Evolutionary conservation across 1,140 invertebrate genomes (phyloP), one percentile per base, ranked within the genome.

Genomic region (Elymnias hypermnestra): DNA sequence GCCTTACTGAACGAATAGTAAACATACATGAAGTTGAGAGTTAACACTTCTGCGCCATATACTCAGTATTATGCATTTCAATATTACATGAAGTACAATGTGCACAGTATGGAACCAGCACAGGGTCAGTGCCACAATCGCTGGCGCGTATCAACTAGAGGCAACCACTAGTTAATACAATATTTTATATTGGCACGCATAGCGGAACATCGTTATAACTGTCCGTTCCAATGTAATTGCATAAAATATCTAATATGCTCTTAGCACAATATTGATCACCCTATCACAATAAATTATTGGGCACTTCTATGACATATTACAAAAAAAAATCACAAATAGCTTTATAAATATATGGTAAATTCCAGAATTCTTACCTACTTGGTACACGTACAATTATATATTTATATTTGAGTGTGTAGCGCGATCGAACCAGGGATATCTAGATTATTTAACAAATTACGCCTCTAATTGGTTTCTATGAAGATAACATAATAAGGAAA

Each of bases 61-160:
- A 44, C 21, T 10, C 28, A n/a, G n/a, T 22, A 29, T 44, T 35
- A 44, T 53, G 41, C 41, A 53, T 48, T 48, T 53, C 56, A 56
- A 56, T n/a, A n/a, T n/a, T n/a, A n/a, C n/a, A n/a, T n/a, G n/a
- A 57, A 47, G 52, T 60, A 57, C 51, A 67, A 50, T 67, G 71
- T 63, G 68, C 73, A 72, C 63, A 67, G 66, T 61, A 64, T 52
- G 72, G 67, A 77, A 77, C 71, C 48, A 54, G 37, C 48, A 60
- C 66, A 67, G 63, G 69, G 74, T 75, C 73, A 72, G 67, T 72
- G 74, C 62, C 65, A 61, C 53, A 60, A 45, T 49, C 68, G 63
- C 51, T 60, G 54, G 66, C 59, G 68, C 68, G 59, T 73, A 56
- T 53, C 53, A 50, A 42, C 22, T 39, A 43, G 33, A 51, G 43